These are phyloP conservation scores for Drosophila dunni DNA, from an alignment of 1,140 invertebrate species.

Conservation along the genomic window DNA sequence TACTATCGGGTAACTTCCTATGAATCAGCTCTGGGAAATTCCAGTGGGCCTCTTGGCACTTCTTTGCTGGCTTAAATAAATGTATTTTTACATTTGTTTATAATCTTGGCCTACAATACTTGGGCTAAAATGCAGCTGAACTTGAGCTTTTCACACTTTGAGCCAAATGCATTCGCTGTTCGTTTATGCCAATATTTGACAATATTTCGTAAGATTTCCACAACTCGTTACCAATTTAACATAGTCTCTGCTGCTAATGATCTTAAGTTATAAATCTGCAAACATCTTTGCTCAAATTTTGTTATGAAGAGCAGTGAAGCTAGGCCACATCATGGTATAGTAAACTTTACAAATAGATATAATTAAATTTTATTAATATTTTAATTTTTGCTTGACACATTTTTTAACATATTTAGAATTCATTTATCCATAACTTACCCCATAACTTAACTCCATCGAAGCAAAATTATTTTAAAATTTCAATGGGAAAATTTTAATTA, in stretches of 20 bases:
- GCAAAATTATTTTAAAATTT: too few species aligned
- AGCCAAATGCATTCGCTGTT: conserved; percentile 3
- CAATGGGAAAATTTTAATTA: too few species aligned
- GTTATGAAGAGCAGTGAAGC: too few species aligned
- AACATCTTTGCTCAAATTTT: too few species aligned
- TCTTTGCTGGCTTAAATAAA: conserved; percentile 9
- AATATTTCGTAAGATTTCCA: neutral
- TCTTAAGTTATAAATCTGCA: too few species aligned
- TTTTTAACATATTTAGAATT: too few species aligned
- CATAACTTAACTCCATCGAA: too few species aligned
- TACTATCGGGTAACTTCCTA: conserved; percentile 56
- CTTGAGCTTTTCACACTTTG: conserved; percentile 58
- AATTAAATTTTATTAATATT: too few species aligned
- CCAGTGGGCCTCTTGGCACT: conserved; percentile 61
- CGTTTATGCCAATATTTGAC: neutral
- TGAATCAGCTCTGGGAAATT: conserved; percentile 39
- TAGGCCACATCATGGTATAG: too few species aligned
- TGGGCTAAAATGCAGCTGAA: conserved; percentile 37
- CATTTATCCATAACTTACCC: too few species aligned
- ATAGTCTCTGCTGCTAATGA: neutral
- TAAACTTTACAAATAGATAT: too few species aligned
- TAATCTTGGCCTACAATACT: conserved; percentile 34
- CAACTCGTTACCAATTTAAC: conserved; percentile 14
- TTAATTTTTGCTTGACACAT: too few species aligned
- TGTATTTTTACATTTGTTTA: conserved; percentile 16